These are phyloP conservation scores for Rhagonycha lutea DNA, from an alignment of 2,888 invertebrate species.

Conservation along the genomic window DNA sequence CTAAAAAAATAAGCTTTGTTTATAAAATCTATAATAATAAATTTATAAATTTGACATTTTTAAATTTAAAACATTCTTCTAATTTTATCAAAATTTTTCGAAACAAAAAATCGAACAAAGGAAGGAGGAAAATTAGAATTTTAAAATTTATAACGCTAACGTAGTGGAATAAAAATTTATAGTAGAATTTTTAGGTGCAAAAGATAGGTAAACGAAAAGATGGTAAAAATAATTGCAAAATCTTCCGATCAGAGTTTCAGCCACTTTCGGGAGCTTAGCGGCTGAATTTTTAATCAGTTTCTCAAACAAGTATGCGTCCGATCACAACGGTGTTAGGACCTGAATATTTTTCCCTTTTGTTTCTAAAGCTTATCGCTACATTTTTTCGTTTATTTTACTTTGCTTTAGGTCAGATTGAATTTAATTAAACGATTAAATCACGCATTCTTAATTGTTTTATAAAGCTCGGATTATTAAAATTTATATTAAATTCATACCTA, in stretches of 20 bases:
- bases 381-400: constrained; percentile 45
- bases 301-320: constrained; percentile 51
- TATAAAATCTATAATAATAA: constrained; percentile 28
- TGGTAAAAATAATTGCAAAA: constrained; percentile 52
- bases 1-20: constrained; percentile 31
- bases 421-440: constrained; percentile 25
- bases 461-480: constrained; percentile 19
- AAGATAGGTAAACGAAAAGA: constrained; percentile 38
- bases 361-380: constrained; percentile 46
- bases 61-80: constrained; percentile 17
- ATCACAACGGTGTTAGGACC: constrained; percentile 30
- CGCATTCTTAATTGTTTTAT: constrained; percentile 29
- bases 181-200: neutral
- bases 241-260: constrained; percentile 52
- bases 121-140: neutral
- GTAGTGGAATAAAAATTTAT: neutral
- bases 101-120: neutral
- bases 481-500: neutral
- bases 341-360: constrained; percentile 42
- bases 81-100: constrained; percentile 2
- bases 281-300: constrained; percentile 56
- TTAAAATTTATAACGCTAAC: neutral
- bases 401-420: constrained; percentile 28
- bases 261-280: constrained; percentile 54
- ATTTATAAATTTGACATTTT: constrained; percentile 19